Percentiles rank a stretch among this genome's conserved stretches.
Evolutionary conservation across 2,113 vertebrate species (phyloP).

Genomic region (Syngnathus scovelli): DNA sequence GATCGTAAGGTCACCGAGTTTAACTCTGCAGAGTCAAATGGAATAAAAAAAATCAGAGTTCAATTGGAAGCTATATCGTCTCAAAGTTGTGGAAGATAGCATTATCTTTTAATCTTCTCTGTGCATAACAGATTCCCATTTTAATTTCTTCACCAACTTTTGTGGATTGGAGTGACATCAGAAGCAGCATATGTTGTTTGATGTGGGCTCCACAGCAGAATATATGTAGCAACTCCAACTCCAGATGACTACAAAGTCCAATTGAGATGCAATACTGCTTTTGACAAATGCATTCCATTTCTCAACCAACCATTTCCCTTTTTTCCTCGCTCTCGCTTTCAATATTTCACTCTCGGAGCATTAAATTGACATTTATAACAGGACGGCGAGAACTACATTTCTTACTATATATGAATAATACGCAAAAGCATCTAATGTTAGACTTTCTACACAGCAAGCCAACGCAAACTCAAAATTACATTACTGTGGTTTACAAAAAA

Average conservation of each 20-base stretch:
- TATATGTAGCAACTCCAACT: constrained; percentile 26
- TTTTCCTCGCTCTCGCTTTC: background rate
- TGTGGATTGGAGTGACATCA: constrained; percentile 23
- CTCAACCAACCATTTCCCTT: background rate
- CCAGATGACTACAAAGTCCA: constrained; percentile 20
- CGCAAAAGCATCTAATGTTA: constrained; percentile 3
- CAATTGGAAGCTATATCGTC: constrained; percentile 20
- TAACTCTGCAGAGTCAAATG: constrained; percentile 43
- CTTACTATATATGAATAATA: background rate
- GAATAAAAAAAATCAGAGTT: constrained; percentile 38
- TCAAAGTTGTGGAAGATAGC: constrained; percentile 13
- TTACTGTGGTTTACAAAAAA: constrained; percentile 23
- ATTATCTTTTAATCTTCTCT: constrained; percentile 20
- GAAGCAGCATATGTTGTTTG: background rate
- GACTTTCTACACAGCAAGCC: constrained; percentile 27
- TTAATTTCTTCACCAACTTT: constrained; percentile 6
- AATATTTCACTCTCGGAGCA: background rate
- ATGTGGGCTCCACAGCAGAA: constrained; percentile 22
- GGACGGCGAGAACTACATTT: background rate
- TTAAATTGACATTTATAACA: constrained; percentile 1
- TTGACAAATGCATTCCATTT: constrained; percentile 17
- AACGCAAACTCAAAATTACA: constrained; percentile 29
- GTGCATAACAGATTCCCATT: background rate
- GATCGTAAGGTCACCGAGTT: constrained; percentile 44
- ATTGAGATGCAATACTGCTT: constrained; percentile 20